Evolutionary conservation across 2,797 vertebrate species (phyloP).

Genomic region (Labroides dimidiatus): DNA sequence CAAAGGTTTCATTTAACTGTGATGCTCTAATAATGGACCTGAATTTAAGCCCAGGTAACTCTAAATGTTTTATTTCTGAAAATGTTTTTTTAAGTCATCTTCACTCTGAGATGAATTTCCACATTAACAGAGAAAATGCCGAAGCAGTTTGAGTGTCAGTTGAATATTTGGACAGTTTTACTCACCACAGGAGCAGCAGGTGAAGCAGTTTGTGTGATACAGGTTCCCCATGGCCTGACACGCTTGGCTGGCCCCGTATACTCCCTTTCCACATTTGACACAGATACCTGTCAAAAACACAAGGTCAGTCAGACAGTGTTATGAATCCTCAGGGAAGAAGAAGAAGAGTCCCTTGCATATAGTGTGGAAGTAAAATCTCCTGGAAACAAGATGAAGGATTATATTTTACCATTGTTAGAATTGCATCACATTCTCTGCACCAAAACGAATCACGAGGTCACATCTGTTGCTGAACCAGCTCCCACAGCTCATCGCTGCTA

Average conservation of each 20-base stretch:
- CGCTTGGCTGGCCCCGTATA: conserved; percentile 97
- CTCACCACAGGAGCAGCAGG: conserved; percentile 98
- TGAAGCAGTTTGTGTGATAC: conserved; percentile 99
- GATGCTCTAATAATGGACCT: background rate
- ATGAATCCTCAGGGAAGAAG: background rate
- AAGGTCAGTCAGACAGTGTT: conserved; percentile 15
- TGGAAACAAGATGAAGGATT: background rate
- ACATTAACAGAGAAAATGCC: too few relatives aligned
- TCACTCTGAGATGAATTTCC: background rate
- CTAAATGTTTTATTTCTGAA: background rate
- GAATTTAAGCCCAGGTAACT: background rate
- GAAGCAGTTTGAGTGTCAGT: background rate
- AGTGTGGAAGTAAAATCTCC: background rate
- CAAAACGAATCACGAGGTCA: background rate
- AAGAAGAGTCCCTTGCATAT: conserved; percentile 7
- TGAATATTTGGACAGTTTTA: conserved; percentile 36
- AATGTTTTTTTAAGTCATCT: background rate
- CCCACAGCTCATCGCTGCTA: background rate
- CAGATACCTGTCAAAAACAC: conserved; percentile 91
- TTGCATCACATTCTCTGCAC: background rate
- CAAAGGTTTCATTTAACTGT: background rate
- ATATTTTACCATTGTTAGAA: background rate
- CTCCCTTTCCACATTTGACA: conserved; percentile 97
- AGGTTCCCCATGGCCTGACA: conserved; percentile 99
- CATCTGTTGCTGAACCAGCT: background rate